phyloP scores from a whole-genome alignment of 1,140 invertebrate species.

The Zaprionus tsacasi region DNA sequence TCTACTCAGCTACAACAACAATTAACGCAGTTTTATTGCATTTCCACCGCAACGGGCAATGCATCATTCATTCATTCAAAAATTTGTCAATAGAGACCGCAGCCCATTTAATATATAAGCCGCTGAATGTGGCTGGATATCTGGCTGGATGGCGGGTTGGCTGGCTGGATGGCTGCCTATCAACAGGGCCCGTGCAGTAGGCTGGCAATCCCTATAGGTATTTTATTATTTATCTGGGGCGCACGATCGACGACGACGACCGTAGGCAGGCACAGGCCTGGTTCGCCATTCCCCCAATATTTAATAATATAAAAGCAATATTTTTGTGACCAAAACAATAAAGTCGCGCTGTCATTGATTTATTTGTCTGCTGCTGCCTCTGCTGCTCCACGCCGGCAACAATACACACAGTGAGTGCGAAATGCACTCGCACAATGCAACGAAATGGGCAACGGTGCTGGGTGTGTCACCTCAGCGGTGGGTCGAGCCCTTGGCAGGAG shows the following conservation, averaged over 20 bases:
- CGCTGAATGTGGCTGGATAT: constrained; percentile 21
- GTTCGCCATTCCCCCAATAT: constrained; percentile 34
- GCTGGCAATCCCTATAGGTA: constrained; percentile 67
- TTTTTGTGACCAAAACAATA: constrained; percentile 82
- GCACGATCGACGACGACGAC: constrained; percentile 48
- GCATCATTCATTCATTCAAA: constrained; percentile 78
- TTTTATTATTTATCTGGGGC: constrained; percentile 77
- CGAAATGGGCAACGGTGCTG: constrained; percentile 26
- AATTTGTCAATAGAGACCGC: constrained; percentile 81
- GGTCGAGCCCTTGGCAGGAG: constrained; percentile 7
- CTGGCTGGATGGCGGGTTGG: constrained; percentile 9
- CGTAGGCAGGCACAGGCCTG: background rate
- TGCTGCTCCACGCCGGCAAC: constrained; percentile 55
- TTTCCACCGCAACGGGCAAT: constrained; percentile 59
- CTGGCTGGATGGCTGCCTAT: constrained; percentile 25
- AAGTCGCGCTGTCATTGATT: constrained; percentile 83
- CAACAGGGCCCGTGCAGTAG: constrained; percentile 14
- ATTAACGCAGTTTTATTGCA: constrained; percentile 77
- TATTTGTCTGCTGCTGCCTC: constrained; percentile 72
- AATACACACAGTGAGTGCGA: constrained; percentile 70
- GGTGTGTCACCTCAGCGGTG: constrained; percentile 60
- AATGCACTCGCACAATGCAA: constrained; percentile 81
- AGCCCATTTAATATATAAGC: constrained; percentile 72
- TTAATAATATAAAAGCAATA: constrained; percentile 82
- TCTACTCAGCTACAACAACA: constrained; percentile 31